Conservation (phyloP, 2,113 vertebrate genomes). For the Regulus satrapa region DNA sequence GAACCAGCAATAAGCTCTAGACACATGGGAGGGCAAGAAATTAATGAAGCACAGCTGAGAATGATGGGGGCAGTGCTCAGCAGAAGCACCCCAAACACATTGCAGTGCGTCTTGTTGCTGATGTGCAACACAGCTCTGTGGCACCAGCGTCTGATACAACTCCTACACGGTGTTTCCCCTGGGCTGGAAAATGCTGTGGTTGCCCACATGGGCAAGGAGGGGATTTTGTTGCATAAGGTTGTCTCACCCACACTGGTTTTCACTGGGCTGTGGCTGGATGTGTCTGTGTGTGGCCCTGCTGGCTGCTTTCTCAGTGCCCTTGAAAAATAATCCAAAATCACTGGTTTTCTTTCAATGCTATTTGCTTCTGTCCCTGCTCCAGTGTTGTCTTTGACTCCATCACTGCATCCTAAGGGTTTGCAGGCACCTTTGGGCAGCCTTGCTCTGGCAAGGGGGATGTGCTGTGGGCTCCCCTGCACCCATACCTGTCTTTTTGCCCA, state of each 20-base stretch:
- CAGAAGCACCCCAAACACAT: not conserved
- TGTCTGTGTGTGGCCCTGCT: not conserved
- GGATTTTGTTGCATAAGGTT: not conserved
- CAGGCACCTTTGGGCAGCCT: not conserved
- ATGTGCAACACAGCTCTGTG: not conserved
- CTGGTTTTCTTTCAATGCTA: not conserved
- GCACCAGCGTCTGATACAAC: not conserved
- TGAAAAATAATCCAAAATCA: not conserved
- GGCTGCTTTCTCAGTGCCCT: not conserved
- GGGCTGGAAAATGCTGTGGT: not conserved
- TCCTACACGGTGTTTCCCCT: not conserved
- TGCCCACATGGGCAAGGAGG: not conserved
- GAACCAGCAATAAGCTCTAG: not conserved
- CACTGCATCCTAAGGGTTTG: not conserved
- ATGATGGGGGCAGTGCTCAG: not conserved
- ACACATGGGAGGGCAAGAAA: not conserved
- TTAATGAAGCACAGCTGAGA: not conserved
- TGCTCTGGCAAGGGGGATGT: not conserved
- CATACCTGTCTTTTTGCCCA: not conserved
- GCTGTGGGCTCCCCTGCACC: not conserved
- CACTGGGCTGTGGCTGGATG: not conserved
- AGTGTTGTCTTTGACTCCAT: not conserved
- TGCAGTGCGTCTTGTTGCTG: accelerated
- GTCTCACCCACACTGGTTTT: not conserved
- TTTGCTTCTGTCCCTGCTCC: not conserved